Evolutionary conservation across 2,888 invertebrate genomes (phyloP), one percentile per base, ranked within the genome.

Genomic region (Dynastes hyllus): DNA sequence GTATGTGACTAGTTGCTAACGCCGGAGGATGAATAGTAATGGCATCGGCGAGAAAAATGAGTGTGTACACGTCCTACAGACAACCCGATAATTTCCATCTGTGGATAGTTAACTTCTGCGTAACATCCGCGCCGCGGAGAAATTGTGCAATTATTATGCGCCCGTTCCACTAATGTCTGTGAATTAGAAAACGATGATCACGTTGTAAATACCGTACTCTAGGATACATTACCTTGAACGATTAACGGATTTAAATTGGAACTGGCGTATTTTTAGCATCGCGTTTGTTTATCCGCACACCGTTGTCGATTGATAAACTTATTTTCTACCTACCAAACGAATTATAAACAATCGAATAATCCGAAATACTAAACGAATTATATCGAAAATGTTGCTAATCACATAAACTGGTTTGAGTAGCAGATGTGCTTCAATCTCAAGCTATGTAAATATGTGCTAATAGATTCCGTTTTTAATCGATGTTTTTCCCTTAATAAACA

Each of bases 71-170:
- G n/a, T 66, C 37, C 71, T 55, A 29, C 71, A 53, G 55, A 50
- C 55, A 37, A 66, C 45, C 66, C 32, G 32, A 29, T 71, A 55
- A 71, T 55, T 71, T 71, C 71, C n/a, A 55, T 32, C 32, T 13
- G 37, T 6, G 71, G 55, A 55, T 71, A 27, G n/a, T 71, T 53
- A 71, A 16, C 55, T 71, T 53, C 55, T 32, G 37, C 58, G 71
- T 55, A 70, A 55, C 55, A 16, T 55, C 37, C 55, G 29, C 45
- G 45, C 9, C 16, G 32, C 55, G 55, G 55, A 71, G 55, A 55
- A 71, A 71, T 71, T 71, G 71, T 55, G 71, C 71, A 71, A 55
- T 71, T 55, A 32, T 71, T 45, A 45, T 55, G 50, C 50, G 53
- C 50, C 29, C 50, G 27, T 50, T 69, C 66, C 40, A 11, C 8